These are phyloP conservation scores for Nomada lathburiana DNA, from an alignment of 2,888 invertebrate species.

Conservation along the genomic window DNA sequence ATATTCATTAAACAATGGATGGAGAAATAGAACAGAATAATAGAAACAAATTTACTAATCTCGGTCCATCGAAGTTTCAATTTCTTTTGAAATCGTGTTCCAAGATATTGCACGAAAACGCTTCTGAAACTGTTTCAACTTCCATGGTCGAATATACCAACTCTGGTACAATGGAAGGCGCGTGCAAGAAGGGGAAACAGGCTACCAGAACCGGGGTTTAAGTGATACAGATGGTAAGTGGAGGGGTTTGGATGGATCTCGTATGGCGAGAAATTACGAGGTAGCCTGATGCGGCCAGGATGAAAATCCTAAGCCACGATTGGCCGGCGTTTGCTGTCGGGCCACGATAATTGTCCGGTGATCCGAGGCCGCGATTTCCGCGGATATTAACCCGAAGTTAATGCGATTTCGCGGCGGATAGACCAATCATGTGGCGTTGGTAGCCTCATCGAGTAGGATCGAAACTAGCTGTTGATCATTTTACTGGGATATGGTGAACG, in stretches of 20 bases:
- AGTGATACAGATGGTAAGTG: neutral
- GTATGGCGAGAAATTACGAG: slow-evolving; percentile 50
- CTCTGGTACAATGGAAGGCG: too few relatives aligned
- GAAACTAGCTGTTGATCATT: slow-evolving; percentile 41
- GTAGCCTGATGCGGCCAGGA: slow-evolving; percentile 25
- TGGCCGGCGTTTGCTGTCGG: slow-evolving; percentile 61
- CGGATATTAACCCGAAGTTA: slow-evolving; percentile 72
- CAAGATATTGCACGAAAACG: too few relatives aligned
- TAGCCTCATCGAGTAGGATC: slow-evolving; percentile 37
- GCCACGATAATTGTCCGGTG: slow-evolving; percentile 74
- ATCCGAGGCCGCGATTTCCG: slow-evolving; percentile 72
- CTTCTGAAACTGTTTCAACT: too few relatives aligned
- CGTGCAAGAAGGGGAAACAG: neutral
- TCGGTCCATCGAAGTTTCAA: too few relatives aligned
- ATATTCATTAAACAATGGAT: too few relatives aligned
- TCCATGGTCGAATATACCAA: too few relatives aligned
- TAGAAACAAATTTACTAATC: too few relatives aligned
- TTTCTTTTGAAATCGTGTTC: too few relatives aligned
- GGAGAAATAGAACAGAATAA: too few relatives aligned
- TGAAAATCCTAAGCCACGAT: slow-evolving; percentile 58
- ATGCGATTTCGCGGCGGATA: slow-evolving; percentile 68
- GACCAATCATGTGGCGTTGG: slow-evolving; percentile 62
- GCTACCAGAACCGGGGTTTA: neutral
- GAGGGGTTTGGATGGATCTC: neutral
- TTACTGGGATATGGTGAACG: neutral